Base-by-base conservation (phyloP, 2,113 vertebrate genomes). In the Vidua chalybeata region DNA sequence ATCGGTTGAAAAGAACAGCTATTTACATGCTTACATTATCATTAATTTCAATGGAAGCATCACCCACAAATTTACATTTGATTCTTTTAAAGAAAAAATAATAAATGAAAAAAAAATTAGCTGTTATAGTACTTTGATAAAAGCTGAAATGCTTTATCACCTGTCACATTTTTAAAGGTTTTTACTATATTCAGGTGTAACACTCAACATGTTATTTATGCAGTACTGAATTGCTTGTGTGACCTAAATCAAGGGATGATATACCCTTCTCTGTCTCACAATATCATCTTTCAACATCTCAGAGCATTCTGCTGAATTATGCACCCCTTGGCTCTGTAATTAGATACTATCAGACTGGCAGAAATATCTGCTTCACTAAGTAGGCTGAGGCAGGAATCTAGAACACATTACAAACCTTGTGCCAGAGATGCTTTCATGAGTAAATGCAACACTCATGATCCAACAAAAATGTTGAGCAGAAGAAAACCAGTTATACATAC, bases 281-380 rank as follows among this genome's bases (percentile, higher is more conserved):
- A 33, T 96, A 97, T 97, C 93, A 54, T 86, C 94, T 97, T 96
- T 84, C 96, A 84, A 21, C 85, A 88, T 83, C 84, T 90, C 72
- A n/a, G 66, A 87, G 59, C 4, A 3, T 90, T 64, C 92, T 90
- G 45, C 79, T 96, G 93, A 92, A 96, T 96, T 90, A 80, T 27
- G 79, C 79, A 96, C 87, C 94, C 35, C 72, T 78, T 68, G 41
- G 31, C 75, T 86, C 54, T 75, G 96, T 81, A 96, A 95, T 90
- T 72, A 88, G 94, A 97, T 68, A 59, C 72, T 68, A 56, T 78
- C 82, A 72, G 85, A 48, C 51, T 52, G 72, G 63, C 41, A 93
- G 67, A 79, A 87, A 82, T 90, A 94, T 90, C 93, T 88, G 54
- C 61, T 93, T 84, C 26, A 8, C 43, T n/a, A 37, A 71, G 78